Percentiles rank a stretch among this genome's conserved stretches.
Evolutionary conservation across 2,888 invertebrate species (phyloP).

Genomic region (Nezara viridula): DNA sequence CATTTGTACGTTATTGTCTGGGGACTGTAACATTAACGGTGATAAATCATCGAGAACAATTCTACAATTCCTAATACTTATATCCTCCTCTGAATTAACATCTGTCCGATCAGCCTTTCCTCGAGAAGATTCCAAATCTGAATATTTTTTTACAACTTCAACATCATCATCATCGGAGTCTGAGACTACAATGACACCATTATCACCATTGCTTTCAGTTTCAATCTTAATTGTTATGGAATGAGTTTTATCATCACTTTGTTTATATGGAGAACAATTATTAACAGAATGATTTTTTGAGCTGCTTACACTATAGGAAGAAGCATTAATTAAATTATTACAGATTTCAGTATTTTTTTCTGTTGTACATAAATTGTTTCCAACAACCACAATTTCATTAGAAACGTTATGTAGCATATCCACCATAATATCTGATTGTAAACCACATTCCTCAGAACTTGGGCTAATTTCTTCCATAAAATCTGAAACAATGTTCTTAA

Average conservation of each 20-base stretch:
- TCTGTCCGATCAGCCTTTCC: not conserved
- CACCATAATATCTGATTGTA: conserved; percentile 25
- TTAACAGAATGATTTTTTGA: not conserved
- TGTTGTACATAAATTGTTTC: not conserved
- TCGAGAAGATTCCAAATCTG: not conserved
- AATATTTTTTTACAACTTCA: not conserved
- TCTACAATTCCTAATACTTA: not conserved
- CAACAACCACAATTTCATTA: conserved; percentile 33
- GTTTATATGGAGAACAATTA: not conserved
- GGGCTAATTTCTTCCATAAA: not conserved
- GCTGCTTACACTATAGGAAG: not conserved
- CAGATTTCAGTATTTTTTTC: not conserved
- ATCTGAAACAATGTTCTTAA: not conserved
- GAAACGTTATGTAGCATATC: conserved; percentile 31
- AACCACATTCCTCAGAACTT: not conserved
- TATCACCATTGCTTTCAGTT: not conserved
- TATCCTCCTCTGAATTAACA: not conserved
- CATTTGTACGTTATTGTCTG: not conserved
- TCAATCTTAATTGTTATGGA: not conserved
- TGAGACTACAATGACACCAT: not conserved
- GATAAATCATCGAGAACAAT: not conserved
- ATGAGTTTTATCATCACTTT: not conserved
- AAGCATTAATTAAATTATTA: not conserved
- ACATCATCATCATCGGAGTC: not conserved
- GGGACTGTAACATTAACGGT: not conserved